Evolutionary conservation across 2,888 invertebrate species (phyloP), one percentile per base, ranked within the genome.

Genomic region (Oscheius sp.): DNA sequence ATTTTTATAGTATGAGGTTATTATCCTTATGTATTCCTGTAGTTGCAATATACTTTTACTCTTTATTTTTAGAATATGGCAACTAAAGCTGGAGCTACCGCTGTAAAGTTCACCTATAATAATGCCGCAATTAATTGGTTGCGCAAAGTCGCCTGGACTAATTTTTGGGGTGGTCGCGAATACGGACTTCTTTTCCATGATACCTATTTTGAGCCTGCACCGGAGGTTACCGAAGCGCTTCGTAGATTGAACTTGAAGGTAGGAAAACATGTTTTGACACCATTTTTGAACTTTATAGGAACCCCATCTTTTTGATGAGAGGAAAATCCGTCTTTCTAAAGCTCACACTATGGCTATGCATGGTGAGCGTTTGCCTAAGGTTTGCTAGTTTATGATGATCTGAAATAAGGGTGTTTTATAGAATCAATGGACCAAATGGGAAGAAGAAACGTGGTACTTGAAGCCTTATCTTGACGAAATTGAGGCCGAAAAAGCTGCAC

Each of bases 381-480:
- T 66, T n/a, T 23, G 13, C n/a, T n/a, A 61, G 3, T 61, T 16
- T 41, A 25, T 3, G 3, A 16, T n/a, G 35, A 35, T 23, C 6
- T 18, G 21, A 58, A 21, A 63, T 63, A 35, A 35, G 5, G 9
- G 35, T 9, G 16, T 18, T 13, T 66, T 66, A 2, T 49, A 66
- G 89, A 93, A 94, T 53, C 92, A 96, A 88, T 97, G 97, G 97
- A 94, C 93, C 16, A 93, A 93, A 88, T 92, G 91, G 79, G 95
- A 96, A 88, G 93, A 95, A 89, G 95, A 96, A 89, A 91, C 92
- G 45, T 91, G 91, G 76, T 96, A 96, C 89, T 91, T 96, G 74
- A 90, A 92, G 77, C 94, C 95, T 0, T 91, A 93, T 84, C 90
- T 97, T 2, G 91, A 94, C 0, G 93, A 95, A 90, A 94, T 97